Conservation (phyloP, 2,797 vertebrate genomes). For the Avahi laniger region DNA sequence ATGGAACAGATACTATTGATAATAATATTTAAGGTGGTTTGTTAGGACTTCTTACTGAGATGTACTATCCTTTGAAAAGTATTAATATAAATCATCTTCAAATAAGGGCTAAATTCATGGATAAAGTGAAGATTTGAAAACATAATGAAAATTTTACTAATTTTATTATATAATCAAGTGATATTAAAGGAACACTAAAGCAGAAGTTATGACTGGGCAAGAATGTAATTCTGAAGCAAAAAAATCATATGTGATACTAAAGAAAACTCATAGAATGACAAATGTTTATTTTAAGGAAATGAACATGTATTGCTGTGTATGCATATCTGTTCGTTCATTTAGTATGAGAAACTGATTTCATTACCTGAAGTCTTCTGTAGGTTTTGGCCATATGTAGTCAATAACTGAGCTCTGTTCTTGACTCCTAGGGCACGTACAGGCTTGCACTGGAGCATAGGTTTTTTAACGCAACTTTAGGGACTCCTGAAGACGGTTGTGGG, state of each 20-base stretch:
- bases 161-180: neutral
- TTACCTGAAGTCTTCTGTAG: constrained; percentile 3
- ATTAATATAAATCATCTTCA: neutral
- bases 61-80: constrained; percentile 25
- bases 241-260: neutral
- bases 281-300: constrained; percentile 10
- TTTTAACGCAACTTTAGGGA: neutral
- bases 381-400: neutral
- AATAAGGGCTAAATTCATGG: constrained; percentile 11
- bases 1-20: neutral
- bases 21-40: neutral
- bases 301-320: neutral
- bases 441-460: neutral
- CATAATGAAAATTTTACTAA: constrained; percentile 10
- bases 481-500: neutral
- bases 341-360: neutral
- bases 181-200: constrained; percentile 29
- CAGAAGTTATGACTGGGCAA: neutral
- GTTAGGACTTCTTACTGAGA: constrained; percentile 27
- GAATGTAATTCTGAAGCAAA: neutral
- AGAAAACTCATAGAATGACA: neutral
- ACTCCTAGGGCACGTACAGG: neutral
- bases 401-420: neutral
- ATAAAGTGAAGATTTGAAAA: constrained; percentile 42
- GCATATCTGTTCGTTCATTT: neutral